Conservation (phyloP, 2,797 vertebrate species). For the Gila robusta region DNA sequence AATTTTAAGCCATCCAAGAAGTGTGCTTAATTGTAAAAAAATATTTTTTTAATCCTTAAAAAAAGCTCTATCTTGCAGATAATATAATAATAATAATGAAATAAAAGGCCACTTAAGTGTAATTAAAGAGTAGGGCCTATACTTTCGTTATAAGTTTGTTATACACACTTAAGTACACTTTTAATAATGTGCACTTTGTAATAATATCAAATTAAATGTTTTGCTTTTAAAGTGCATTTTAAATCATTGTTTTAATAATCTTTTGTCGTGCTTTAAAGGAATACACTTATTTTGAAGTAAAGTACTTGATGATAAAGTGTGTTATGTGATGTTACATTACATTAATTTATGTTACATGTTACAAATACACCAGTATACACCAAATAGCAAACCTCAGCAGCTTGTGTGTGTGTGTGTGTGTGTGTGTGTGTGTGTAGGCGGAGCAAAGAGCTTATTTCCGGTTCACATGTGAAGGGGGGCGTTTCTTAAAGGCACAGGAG, state of each 20-base stretch:
- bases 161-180: no score
- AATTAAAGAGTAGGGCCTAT: no score
- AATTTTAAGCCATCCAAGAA: background rate
- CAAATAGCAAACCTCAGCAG: background rate
- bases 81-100: no score
- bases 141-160: no score
- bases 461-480: background rate
- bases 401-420: background rate
- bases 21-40: background rate
- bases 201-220: no score
- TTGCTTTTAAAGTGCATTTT: background rate
- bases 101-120: no score
- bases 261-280: background rate
- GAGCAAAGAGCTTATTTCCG: background rate
- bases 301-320: background rate
- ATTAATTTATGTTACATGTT: no score
- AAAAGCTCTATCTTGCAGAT: no score
- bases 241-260: background rate
- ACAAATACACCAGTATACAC: no score
- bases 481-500: background rate
- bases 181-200: no score
- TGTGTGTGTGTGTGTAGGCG: background rate
- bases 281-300: background rate
- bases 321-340: background rate
- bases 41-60: no score